Evolutionary conservation across 2,888 invertebrate species (phyloP), one percentile per base, ranked within the genome.

Genomic region (Drosophila gaucha): DNA sequence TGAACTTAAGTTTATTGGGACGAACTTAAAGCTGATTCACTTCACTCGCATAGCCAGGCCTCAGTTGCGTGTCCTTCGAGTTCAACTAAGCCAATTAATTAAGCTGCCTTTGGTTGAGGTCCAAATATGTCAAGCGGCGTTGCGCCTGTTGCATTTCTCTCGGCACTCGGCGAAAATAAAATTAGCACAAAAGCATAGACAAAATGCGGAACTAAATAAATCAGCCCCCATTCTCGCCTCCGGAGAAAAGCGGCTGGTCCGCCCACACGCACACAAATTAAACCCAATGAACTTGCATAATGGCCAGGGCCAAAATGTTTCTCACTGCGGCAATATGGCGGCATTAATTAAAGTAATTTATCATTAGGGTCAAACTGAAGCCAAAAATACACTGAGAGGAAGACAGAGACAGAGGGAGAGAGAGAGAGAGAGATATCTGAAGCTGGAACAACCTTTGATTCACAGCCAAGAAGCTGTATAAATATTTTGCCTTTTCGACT

Each of bases 271-370:
- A 74, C 75, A 74, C 86, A 83, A 83, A 83, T 87, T 85, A 87
- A 83, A 69, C 79, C 72, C 86, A 87, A 83, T 83, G 86, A 87
- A 87, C 86, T 83, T 83, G 88, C 83, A 83, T 87, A 87, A 83
- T 87, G 67, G 74, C 57, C 51, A 60, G 73, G 67, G 49, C 70
- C 56, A 72, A 75, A 65, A 52, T 68, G 58, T 56, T 78, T 65
- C 54, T 65, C 63, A 57, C 80, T 72, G 70, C 68, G 87, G 88
- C 87, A 87, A 87, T 88, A 87, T 88, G 88, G 87, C 76, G 88
- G 88, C 85, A 90, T 90, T 89, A 89, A 89, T 89, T 89, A 90
- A 89, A 90, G 88, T 84, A 89, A 89, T 89, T 90, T 90, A 89
- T 89, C 89, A 89, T 90, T 89, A 78, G 77, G 85, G 84, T 73